Evolutionary conservation across 2,888 invertebrate genomes (phyloP).

Genomic region (Entomobrya proxima): DNA sequence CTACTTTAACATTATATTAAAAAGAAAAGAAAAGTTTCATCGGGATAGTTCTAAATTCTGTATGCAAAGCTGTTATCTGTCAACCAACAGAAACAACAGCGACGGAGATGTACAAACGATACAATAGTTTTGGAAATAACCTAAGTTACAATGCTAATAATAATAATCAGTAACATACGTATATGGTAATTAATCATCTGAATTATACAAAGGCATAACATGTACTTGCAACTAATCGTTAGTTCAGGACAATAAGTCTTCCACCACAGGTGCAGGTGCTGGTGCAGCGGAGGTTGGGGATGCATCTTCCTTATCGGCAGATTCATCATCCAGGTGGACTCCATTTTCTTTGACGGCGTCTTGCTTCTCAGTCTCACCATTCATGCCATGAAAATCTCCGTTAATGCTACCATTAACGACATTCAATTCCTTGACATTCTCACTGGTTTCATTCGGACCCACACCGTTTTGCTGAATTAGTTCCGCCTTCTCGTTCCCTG

Average conservation of each 20-base stretch:
- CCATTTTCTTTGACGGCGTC: constrained; percentile 46
- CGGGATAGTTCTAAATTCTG: neutral
- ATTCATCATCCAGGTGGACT: constrained; percentile 1
- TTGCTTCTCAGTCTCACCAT: constrained; percentile 56
- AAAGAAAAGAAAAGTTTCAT: neutral
- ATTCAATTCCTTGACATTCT: neutral
- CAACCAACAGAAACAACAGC: neutral
- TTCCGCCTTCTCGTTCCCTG: neutral
- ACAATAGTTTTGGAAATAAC: neutral
- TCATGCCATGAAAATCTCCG: constrained; percentile 6
- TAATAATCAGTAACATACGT: neutral
- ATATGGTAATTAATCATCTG: neutral
- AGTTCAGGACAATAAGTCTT: constrained; percentile 35
- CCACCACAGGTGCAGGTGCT: too few species aligned
- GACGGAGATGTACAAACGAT: neutral
- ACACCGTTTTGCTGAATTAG: constrained; percentile 23
- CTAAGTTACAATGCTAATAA: neutral
- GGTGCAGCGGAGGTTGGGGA: neutral
- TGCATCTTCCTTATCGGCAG: neutral
- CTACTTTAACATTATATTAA: neutral
- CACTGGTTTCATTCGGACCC: neutral
- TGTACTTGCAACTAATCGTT: neutral
- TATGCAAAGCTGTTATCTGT: neutral
- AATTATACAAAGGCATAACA: neutral
- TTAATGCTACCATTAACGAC: constrained; percentile 13